phyloP scores from a whole-genome alignment of 2,113 vertebrate species.

The Chunga burmeisteri region DNA sequence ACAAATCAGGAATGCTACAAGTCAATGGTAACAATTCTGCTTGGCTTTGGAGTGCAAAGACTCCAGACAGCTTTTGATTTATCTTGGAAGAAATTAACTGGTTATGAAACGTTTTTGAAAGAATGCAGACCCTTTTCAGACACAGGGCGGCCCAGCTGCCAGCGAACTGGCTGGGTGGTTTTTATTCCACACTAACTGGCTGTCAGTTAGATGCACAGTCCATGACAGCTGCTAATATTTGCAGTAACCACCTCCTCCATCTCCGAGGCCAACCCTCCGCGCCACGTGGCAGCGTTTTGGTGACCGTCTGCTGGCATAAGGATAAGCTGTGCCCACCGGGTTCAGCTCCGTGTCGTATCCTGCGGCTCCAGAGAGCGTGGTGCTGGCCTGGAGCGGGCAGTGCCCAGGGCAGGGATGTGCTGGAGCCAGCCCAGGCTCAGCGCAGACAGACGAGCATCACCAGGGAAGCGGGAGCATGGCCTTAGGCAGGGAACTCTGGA shows the following conservation, averaged over 20 bases:
- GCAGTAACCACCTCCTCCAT: not conserved
- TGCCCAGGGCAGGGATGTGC: not conserved
- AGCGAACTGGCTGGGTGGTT: not conserved
- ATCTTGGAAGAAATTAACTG: not conserved
- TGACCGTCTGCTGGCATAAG: not conserved
- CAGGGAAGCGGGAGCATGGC: not conserved
- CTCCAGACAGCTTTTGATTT: not conserved
- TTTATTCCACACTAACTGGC: not conserved
- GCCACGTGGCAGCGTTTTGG: not conserved
- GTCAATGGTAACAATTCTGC: not conserved
- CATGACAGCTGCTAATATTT: not conserved
- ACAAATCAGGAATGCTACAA: not conserved
- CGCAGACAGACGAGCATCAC: not conserved
- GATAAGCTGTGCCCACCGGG: not conserved
- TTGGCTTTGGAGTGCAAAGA: not conserved
- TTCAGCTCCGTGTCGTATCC: fast-evolving
- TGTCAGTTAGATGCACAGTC: fast-evolving
- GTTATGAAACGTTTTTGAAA: conserved; percentile 17
- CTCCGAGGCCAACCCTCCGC: not conserved
- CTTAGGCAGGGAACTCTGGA: not conserved
- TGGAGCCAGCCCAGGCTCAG: not conserved
- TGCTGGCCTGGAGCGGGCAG: not conserved
- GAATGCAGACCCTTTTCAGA: not conserved
- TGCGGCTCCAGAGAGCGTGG: fast-evolving
- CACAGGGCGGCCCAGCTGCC: not conserved